Conservation (phyloP, 2,888 invertebrate species). For the Caenorhabditis sp. region DNA sequence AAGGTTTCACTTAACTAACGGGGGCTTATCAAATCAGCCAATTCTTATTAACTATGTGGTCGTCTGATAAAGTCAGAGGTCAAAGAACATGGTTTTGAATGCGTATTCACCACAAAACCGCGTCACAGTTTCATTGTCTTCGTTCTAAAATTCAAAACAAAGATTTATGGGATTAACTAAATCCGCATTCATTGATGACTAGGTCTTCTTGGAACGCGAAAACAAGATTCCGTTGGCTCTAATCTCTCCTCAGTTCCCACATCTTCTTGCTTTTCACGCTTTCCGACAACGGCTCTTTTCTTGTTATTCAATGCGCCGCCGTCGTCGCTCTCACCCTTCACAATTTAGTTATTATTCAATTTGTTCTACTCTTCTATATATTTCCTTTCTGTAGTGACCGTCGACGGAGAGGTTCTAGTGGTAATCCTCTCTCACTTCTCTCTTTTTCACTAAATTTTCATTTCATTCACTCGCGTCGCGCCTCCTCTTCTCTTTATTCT, state of each 20-base stretch:
- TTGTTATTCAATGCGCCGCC: too few relatives aligned
- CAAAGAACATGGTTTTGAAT: too few relatives aligned
- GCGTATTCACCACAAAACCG: not conserved
- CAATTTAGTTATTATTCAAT: not conserved
- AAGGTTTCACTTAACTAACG: too few relatives aligned
- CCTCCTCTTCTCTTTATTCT: not conserved
- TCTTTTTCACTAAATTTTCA: not conserved
- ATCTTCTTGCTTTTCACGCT: too few relatives aligned
- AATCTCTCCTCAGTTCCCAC: not conserved
- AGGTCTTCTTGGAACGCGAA: too few relatives aligned
- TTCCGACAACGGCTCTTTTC: too few relatives aligned
- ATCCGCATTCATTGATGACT: not conserved
- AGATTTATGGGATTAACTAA: not conserved
- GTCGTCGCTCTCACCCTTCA: too few relatives aligned
- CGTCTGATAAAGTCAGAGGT: too few relatives aligned
- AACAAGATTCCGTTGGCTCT: not conserved
- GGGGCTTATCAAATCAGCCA: too few relatives aligned
- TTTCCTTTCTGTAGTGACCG: not conserved
- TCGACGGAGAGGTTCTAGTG: not conserved
- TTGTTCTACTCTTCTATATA: not conserved
- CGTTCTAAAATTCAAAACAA: not conserved
- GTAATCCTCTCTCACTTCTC: slow-evolving; percentile 33
- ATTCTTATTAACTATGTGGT: too few relatives aligned
- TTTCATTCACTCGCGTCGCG: not conserved
- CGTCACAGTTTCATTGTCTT: not conserved